These are phyloP conservation scores for Agraylea sexmaculata DNA, from an alignment of 1,140 invertebrate species.

Conservation along the genomic window DNA sequence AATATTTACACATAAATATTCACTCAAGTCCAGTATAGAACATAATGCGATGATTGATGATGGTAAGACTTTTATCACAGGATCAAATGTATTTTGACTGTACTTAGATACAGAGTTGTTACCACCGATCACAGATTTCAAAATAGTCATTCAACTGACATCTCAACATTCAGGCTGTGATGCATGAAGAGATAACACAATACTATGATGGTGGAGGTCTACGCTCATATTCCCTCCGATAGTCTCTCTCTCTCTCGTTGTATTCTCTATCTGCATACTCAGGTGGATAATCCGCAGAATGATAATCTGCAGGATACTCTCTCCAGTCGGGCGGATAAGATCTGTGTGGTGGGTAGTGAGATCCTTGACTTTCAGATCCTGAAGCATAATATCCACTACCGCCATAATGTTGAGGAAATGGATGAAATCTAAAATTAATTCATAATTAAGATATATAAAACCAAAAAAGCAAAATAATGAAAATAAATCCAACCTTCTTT, in stretches of 20 bases:
- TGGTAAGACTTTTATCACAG: too few species aligned
- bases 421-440: slow-evolving; percentile 7
- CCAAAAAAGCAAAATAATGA: slow-evolving; percentile 2
- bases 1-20: slow-evolving; percentile 6
- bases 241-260: slow-evolving; percentile 15
- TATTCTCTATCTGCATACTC: slow-evolving; percentile 4
- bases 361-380: slow-evolving; percentile 1
- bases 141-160: slow-evolving; percentile 7
- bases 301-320: slow-evolving; percentile 19
- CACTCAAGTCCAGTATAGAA: slow-evolving; percentile 5
- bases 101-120: too few species aligned
- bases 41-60: too few species aligned
- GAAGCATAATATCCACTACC: slow-evolving; percentile 1
- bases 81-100: too few species aligned
- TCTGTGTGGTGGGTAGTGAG: slow-evolving; percentile 10
- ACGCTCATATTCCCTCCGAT: slow-evolving; percentile 16
- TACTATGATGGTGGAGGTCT: slow-evolving; percentile 18
- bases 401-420: slow-evolving; percentile 1
- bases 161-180: background rate
- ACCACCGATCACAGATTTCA: slow-evolving; percentile 15
- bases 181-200: background rate
- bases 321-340: slow-evolving; percentile 18
- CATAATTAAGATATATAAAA: background rate
- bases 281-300: slow-evolving; percentile 9
- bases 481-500: slow-evolving; percentile 27